Conservation (phyloP, 2,888 invertebrate species). For the Acleris sparsana region DNA sequence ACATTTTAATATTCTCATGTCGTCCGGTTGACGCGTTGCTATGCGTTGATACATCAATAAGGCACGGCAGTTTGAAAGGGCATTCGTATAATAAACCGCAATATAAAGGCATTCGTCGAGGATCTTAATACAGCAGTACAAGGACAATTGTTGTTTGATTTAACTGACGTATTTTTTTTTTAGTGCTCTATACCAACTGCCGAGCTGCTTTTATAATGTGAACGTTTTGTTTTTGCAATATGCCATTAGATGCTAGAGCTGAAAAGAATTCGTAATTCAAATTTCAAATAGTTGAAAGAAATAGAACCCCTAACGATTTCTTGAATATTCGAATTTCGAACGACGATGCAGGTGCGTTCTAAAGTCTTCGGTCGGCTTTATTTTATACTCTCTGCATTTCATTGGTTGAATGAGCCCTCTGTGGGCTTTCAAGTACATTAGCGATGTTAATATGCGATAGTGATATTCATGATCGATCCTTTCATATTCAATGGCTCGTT, state of each 20-base stretch:
- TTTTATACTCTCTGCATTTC: conserved; percentile 58
- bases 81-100: conserved; percentile 3
- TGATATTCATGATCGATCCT: conserved; percentile 68
- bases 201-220: conserved; percentile 9
- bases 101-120: too few relatives aligned
- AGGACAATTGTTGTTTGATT: too few relatives aligned
- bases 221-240: conserved; percentile 28
- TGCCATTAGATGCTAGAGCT: conserved; percentile 22
- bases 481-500: conserved; percentile 56
- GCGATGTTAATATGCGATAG: conserved; percentile 73
- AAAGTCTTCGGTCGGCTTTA: conserved; percentile 44
- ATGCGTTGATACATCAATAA: conserved; percentile 74
- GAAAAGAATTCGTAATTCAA: conserved; percentile 17
- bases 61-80: conserved; percentile 16
- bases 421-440: conserved; percentile 68
- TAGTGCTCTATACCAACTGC: not conserved
- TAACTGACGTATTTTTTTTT: too few relatives aligned
- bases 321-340: conserved; percentile 6
- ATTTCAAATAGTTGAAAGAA: conserved; percentile 20
- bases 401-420: conserved; percentile 65
- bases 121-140: too few relatives aligned
- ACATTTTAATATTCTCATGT: conserved; percentile 69
- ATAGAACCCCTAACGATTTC: conserved; percentile 20
- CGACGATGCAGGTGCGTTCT: conserved; percentile 27
- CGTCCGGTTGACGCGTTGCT: conserved; percentile 60